Evolutionary conservation across 2,797 vertebrate genomes (phyloP), one percentile per base, ranked within the genome.

Genomic region (Sebastes oblongus): DNA sequence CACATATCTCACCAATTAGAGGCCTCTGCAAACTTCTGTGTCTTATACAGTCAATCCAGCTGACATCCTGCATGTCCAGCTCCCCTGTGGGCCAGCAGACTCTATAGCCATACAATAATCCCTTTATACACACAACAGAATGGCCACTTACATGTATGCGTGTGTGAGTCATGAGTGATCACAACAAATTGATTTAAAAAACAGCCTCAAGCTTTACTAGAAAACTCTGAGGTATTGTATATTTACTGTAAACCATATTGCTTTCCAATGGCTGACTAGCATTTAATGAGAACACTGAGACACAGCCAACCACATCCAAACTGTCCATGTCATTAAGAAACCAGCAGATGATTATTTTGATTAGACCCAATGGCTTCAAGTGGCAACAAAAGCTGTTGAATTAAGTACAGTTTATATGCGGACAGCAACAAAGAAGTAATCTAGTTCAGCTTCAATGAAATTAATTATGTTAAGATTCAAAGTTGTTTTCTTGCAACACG

Each of bases 1-100:
- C 71, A 85, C 68, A 74, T 87, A 88, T 89, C 88, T 93, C 76
- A 85, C 91, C 93, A 95, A 95, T 93, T 95, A 95, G 86, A 93
- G 77, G 60, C 66, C 69, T 77, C 72, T 50, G 64, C 90, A 88
- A 89, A 90, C 61, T 22, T 79, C 36, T 30, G 55, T 58, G 70
- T 82, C 70, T 90, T 78, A 74, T 68, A 66, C 73, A 88, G 82
- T 83, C 79, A 86, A 82, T 91, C 87, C 77, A 82, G 72, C 77
- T 75, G 25, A 78, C 82, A 86, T 82, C 74, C 73, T 79, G 74
- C 80, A 65, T 67, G 55, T 32, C 36, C 46, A 50, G 46, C 52
- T 88, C 81, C 81, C 81, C 42, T 16, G 70, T 78, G 86, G 75
- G 24, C 72, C 66, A 22, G 62, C 68, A 72, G 46, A 34, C 36